These are phyloP conservation scores for Xestia c-nigrum DNA, from an alignment of 2,888 invertebrate genomes.

Conservation along the genomic window DNA sequence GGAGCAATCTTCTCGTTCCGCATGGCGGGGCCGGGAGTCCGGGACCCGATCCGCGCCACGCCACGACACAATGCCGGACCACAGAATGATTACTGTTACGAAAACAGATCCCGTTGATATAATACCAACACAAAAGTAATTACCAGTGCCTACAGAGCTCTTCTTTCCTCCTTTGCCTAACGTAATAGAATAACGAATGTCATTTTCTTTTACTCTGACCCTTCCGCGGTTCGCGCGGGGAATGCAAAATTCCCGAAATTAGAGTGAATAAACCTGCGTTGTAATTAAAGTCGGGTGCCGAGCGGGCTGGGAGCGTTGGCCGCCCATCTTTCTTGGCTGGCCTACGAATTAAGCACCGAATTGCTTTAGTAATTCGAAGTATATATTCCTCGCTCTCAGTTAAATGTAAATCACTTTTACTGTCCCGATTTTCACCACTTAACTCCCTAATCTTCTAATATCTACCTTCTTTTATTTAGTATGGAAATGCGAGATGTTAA, in stretches of 20 bases:
- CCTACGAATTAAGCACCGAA: slow-evolving; percentile 90
- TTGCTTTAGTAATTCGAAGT: slow-evolving; percentile 89
- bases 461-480: slow-evolving; percentile 75
- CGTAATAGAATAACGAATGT: slow-evolving; percentile 90
- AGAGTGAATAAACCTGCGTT: slow-evolving; percentile 89
- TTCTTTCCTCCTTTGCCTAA: slow-evolving; percentile 85
- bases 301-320: slow-evolving; percentile 78
- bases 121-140: slow-evolving; percentile 84
- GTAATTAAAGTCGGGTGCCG: slow-evolving; percentile 88
- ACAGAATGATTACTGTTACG: slow-evolving; percentile 68
- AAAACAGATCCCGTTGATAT: slow-evolving; percentile 75
- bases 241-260: slow-evolving; percentile 90
- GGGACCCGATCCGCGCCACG: slow-evolving; percentile 51
- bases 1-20: slow-evolving; percentile 73
- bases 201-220: slow-evolving; percentile 90
- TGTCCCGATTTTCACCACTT: slow-evolving; percentile 86
- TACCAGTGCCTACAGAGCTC: slow-evolving; percentile 79
- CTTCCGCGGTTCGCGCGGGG: slow-evolving; percentile 89
- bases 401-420: slow-evolving; percentile 90
- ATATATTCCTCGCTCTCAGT: slow-evolving; percentile 88
- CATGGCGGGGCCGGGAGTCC: slow-evolving; percentile 63
- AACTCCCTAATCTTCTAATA: slow-evolving; percentile 81
- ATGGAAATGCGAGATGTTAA: slow-evolving; percentile 74
- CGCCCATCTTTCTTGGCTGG: slow-evolving; percentile 89
- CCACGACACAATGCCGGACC: slow-evolving; percentile 62